Evolutionary conservation across 2,888 invertebrate genomes (phyloP).

Genomic region (Agrotis clavis): DNA sequence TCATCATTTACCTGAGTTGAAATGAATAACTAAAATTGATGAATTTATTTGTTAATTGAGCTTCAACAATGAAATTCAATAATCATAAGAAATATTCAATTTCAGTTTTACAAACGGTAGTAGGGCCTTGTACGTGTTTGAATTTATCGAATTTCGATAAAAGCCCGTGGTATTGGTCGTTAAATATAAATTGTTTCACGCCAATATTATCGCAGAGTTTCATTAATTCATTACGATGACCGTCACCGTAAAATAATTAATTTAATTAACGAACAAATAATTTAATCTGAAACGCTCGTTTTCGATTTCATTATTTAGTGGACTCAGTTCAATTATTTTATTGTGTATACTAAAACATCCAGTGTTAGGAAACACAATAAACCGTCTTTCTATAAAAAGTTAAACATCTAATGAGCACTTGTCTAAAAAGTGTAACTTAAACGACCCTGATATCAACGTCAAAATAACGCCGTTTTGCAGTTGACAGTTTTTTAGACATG

Average conservation of each 20-base stretch:
- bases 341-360: too few species aligned
- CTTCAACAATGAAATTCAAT: background rate
- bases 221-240: slow-evolving; percentile 36
- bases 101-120: slow-evolving; percentile 24
- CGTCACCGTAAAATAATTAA: slow-evolving; percentile 13
- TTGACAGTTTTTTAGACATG: too few species aligned
- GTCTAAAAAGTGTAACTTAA: too few species aligned
- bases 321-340: too few species aligned
- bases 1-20: background rate
- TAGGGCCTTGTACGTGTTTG: slow-evolving; percentile 15
- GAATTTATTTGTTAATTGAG: background rate
- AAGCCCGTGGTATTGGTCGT: slow-evolving; percentile 43
- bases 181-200: slow-evolving; percentile 41
- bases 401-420: too few species aligned
- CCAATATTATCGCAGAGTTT: slow-evolving; percentile 26
- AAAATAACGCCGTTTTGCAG: too few species aligned
- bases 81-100: background rate
- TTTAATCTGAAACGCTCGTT: background rate
- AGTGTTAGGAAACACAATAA: too few species aligned
- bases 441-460: too few species aligned
- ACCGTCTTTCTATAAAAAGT: too few species aligned
- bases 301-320: too few species aligned
- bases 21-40: background rate
- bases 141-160: slow-evolving; percentile 56
- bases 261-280: slow-evolving; percentile 8